These are phyloP conservation scores for Chaenocephalus aceratus DNA, from an alignment of 2,113 vertebrate genomes.

Conservation along the genomic window DNA sequence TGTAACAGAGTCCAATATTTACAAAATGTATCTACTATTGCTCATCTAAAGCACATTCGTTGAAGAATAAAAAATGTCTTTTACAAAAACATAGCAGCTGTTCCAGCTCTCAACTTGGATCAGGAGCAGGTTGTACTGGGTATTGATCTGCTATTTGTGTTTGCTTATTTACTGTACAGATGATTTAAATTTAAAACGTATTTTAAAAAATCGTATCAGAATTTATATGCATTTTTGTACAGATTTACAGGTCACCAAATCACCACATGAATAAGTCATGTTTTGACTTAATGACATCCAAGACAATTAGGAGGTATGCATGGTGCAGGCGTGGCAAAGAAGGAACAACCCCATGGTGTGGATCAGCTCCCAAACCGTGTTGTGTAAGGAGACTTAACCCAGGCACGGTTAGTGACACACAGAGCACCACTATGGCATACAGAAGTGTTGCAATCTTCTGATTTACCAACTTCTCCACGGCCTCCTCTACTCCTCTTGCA, in stretches of 20 bases:
- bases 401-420: constrained; percentile 1
- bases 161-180: not conserved
- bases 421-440: not conserved
- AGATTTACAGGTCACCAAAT: constrained; percentile 20
- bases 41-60: not conserved
- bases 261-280: not conserved
- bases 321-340: constrained; percentile 52
- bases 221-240: constrained; percentile 9
- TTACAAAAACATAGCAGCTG: constrained; percentile 13
- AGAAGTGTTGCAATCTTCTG: constrained; percentile 37
- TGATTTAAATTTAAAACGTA: not conserved
- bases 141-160: not conserved
- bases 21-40: not conserved
- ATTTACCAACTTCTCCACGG: constrained; percentile 36
- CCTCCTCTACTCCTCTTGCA: not conserved
- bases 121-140: not conserved
- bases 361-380: constrained; percentile 43
- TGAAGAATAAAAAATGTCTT: not conserved
- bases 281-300: not conserved
- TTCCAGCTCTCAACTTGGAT: constrained; percentile 3
- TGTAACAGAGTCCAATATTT: constrained; percentile 32
- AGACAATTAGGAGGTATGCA: constrained; percentile 50
- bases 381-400: constrained; percentile 41
- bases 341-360: constrained; percentile 34
- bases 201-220: not conserved